phyloP scores from a whole-genome alignment of 2,888 invertebrate species.

The Ceriagrion tenellum region DNA sequence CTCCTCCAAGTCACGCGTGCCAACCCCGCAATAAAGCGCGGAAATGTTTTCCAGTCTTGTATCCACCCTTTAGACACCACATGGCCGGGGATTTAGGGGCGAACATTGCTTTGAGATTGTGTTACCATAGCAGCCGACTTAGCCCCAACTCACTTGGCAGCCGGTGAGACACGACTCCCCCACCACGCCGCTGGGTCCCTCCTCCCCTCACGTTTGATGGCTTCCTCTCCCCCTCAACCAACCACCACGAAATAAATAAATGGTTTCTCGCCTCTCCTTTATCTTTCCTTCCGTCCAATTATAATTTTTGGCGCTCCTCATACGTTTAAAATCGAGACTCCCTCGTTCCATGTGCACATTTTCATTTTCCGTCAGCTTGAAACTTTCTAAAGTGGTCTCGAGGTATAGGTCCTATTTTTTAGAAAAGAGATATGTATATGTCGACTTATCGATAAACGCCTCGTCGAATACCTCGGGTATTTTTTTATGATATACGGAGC shows the following conservation, averaged over 20 bases:
- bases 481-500: too few relatives aligned
- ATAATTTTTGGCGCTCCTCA: constrained; percentile 3
- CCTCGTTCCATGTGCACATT: too few relatives aligned
- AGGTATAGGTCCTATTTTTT: too few relatives aligned
- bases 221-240: background rate
- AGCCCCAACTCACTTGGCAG: constrained; percentile 53
- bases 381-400: background rate
- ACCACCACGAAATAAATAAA: background rate
- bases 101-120: constrained; percentile 64
- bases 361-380: background rate
- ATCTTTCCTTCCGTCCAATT: constrained; percentile 2
- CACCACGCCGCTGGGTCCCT: background rate
- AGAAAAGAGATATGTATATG: too few relatives aligned
- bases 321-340: background rate
- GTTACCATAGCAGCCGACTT: constrained; percentile 41
- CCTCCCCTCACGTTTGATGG: background rate
- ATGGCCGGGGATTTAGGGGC: constrained; percentile 7
- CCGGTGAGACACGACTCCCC: background rate
- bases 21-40: constrained; percentile 52
- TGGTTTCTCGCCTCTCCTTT: background rate
- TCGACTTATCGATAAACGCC: too few relatives aligned
- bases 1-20: background rate
- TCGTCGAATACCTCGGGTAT: too few relatives aligned
- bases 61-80: constrained; percentile 25
- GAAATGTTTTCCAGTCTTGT: constrained; percentile 32